Conservation (phyloP, 2,888 invertebrate species). For the Actias luna region DNA sequence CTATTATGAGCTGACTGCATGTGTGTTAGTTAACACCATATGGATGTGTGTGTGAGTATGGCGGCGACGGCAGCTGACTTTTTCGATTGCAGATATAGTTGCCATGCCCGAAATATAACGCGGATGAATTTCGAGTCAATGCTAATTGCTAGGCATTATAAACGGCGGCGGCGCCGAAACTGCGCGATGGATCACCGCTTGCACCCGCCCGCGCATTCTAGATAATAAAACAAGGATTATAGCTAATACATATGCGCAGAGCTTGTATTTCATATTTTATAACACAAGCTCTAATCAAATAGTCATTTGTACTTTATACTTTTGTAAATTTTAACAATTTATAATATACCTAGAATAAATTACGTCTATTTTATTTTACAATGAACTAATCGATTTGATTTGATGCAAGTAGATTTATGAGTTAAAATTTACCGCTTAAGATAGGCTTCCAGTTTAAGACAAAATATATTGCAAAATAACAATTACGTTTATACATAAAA, state of each 20-base stretch:
- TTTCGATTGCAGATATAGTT: conserved; percentile 76
- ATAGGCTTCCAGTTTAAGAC: no score
- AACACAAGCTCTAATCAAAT: neutral
- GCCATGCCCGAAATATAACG: conserved; percentile 77
- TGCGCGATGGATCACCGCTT: conserved; percentile 21
- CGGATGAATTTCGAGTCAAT: conserved; percentile 70
- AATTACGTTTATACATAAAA: no score
- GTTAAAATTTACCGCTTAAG: no score
- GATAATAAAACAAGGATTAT: conserved; percentile 16
- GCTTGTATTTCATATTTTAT: conserved; percentile 5
- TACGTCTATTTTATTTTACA: no score
- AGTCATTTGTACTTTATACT: neutral
- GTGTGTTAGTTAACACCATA: conserved; percentile 46
- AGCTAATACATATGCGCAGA: conserved; percentile 5
- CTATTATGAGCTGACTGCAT: conserved; percentile 59
- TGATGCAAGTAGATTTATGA: no score
- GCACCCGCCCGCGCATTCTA: conserved; percentile 19
- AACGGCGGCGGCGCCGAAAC: conserved; percentile 36
- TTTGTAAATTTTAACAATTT: neutral
- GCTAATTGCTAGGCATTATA: conserved; percentile 61
- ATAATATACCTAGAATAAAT: no score
- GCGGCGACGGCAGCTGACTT: conserved; percentile 64
- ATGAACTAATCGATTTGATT: no score
- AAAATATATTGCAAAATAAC: no score
- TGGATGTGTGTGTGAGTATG: conserved; percentile 55